Percentiles rank a stretch among this genome's conserved stretches.
These are phyloP conservation scores for Pomacea maculata DNA, from an alignment of 1,140 invertebrate species.

Conservation along the genomic window DNA sequence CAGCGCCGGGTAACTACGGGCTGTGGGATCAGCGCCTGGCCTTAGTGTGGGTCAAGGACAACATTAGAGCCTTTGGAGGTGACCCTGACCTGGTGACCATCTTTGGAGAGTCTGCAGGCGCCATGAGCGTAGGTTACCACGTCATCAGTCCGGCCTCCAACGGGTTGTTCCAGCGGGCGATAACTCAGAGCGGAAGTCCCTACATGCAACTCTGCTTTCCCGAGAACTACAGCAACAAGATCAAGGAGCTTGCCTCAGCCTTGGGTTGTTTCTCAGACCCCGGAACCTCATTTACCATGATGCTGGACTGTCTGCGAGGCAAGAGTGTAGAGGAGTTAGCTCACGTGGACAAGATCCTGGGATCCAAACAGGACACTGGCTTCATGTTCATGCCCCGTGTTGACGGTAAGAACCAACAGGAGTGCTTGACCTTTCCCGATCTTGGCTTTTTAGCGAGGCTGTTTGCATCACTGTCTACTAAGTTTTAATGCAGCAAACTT, in stretches of 20 bases:
- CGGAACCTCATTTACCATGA: not conserved
- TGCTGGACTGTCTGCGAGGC: slow-evolving; percentile 7
- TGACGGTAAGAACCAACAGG: not conserved
- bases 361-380: not conserved
- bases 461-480: too few species aligned
- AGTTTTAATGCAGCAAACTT: too few species aligned
- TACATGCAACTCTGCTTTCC: not conserved
- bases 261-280: not conserved
- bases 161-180: not conserved
- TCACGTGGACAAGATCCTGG: too few species aligned
- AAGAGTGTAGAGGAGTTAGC: not conserved
- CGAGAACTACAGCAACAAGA: slow-evolving; percentile 61
- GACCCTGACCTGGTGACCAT: slow-evolving; percentile 47
- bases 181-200: not conserved
- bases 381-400: not conserved
- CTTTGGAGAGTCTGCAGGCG: slow-evolving; percentile 50
- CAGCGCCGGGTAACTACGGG: slow-evolving; percentile 4
- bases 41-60: slow-evolving; percentile 69
- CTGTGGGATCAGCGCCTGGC: slow-evolving; percentile 70
- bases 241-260: not conserved
- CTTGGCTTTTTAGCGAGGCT: too few species aligned
- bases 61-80: slow-evolving; percentile 53
- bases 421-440: not conserved
- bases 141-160: not conserved
- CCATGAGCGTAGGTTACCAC: slow-evolving; percentile 6